phyloP scores from a whole-genome alignment of 2,113 vertebrate genomes.

The Tragelaphus strepsiceros region DNA sequence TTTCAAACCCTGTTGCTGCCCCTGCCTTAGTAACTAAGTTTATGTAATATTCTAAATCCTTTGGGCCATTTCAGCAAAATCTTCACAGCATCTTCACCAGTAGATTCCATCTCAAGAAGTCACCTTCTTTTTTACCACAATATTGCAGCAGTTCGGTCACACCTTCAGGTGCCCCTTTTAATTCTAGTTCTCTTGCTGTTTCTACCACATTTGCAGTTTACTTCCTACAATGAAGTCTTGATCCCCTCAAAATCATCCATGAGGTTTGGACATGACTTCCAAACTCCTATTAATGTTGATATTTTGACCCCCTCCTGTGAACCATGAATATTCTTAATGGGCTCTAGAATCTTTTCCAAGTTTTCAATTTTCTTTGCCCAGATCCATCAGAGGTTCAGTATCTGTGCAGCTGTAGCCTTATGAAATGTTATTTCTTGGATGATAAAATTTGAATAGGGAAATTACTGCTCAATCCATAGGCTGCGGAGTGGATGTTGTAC shows the following conservation, averaged over 20 bases:
- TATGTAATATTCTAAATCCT: neutral
- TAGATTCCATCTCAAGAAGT: neutral
- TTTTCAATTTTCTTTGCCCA: neutral
- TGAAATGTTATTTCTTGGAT: neutral
- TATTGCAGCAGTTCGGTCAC: neutral
- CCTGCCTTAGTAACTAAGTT: neutral
- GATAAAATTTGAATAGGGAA: neutral
- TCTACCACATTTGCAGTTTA: neutral
- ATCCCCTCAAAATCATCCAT: neutral
- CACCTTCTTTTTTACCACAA: neutral
- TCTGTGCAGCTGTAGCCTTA: neutral
- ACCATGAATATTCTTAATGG: neutral
- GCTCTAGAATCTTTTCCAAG: neutral
- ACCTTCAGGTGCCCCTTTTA: neutral
- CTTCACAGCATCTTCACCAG: neutral
- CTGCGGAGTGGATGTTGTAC: neutral
- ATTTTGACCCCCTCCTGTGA: neutral
- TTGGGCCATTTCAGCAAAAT: neutral
- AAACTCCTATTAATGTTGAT: neutral
- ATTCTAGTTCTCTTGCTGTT: neutral
- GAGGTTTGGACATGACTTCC: neutral
- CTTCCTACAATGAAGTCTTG: neutral
- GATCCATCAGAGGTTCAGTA: neutral
- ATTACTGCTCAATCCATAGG: neutral
- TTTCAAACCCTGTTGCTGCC: neutral